Evolutionary conservation across 2,888 invertebrate species (phyloP), one percentile per base, ranked within the genome.

Genomic region (Eupithecia inturbata): DNA sequence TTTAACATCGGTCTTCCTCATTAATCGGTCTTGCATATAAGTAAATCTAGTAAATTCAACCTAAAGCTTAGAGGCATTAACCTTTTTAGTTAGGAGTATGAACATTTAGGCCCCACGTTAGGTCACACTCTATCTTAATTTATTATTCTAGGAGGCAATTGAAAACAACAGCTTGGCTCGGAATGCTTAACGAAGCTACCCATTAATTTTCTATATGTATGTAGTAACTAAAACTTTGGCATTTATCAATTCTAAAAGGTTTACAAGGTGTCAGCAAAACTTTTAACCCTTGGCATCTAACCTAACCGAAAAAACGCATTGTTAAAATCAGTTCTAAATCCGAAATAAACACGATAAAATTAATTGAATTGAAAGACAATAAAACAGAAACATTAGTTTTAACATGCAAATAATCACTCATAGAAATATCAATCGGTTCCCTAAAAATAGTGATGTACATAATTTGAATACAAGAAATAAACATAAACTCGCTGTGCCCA

Each of bases 191-290:
- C 22, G 49, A 53, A 53, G 49, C 22, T 53, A 53, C 49, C 10
- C 49, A 53, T 53, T 53, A 53, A 22, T 53, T 53, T 53, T 53
- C n/a, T 53, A 45, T n/a, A 45, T n/a, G n/a, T n/a, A n/a, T n/a
- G n/a, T 22, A 57, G 57, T 26, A 57, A 57, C 57, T 57, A 57
- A 57, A 26, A 57, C 57, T 57, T 57, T 26, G 57, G 22, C 22
- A 53, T 53, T 53, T 53, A 53, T 53, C 22, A 26, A 26, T 57
- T 26, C 57, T 57, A 10, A 26, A 57, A 10, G 57, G 5, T 57
- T 3, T 22, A 10, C 53, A 53, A 53, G 22, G 53, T 53, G 3
- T 53, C n/a, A 22, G 53, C 9, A 9, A 53, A 22, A 22, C n/a
- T 22, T 49, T 53, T n/a, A 22, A 22, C 22, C n/a, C n/a, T 19